Conservation (phyloP, 2,888 invertebrate genomes). For the Cremastobaeus sp. region DNA sequence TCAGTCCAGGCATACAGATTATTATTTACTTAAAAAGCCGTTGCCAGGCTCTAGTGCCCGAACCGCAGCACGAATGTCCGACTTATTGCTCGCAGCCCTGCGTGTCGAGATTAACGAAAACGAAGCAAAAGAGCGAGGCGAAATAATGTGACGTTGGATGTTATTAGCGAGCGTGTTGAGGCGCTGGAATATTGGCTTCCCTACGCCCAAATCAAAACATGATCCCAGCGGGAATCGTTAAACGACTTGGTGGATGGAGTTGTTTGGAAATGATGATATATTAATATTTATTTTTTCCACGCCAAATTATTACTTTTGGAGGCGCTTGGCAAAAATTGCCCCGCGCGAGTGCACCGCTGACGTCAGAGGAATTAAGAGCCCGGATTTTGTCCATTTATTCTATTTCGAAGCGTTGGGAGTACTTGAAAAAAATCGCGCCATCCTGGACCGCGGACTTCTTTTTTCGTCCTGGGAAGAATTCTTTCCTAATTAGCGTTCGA, state of each 20-base stretch:
- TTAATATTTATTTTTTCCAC: slow-evolving; percentile 14
- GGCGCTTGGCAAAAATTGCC: background rate
- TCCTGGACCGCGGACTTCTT: too few species aligned
- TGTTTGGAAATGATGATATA: slow-evolving; percentile 2
- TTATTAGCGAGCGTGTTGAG: slow-evolving; percentile 46
- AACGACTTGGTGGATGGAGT: slow-evolving; percentile 34
- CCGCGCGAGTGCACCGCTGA: slow-evolving; percentile 5
- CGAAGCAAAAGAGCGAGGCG: slow-evolving; percentile 15
- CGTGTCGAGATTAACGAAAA: slow-evolving; percentile 59
- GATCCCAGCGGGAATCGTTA: slow-evolving; percentile 30
- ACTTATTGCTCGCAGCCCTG: slow-evolving; percentile 50
- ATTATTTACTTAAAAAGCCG: slow-evolving; percentile 74
- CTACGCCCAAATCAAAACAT: slow-evolving; percentile 34
- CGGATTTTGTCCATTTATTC: too few species aligned
- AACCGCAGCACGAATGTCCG: slow-evolving; percentile 58
- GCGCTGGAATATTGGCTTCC: slow-evolving; percentile 34
- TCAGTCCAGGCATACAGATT: slow-evolving; percentile 69
- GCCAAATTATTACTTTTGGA: slow-evolving; percentile 11
- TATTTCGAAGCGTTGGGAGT: too few species aligned
- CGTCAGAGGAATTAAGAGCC: too few species aligned
- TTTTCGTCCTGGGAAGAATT: too few species aligned
- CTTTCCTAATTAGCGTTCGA: too few species aligned
- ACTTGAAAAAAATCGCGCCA: too few species aligned
- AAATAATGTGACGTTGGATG: slow-evolving; percentile 54
- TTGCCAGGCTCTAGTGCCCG: slow-evolving; percentile 66